These are phyloP conservation scores for Epinephelus moara DNA, from an alignment of 2,113 vertebrate species.

Conservation along the genomic window DNA sequence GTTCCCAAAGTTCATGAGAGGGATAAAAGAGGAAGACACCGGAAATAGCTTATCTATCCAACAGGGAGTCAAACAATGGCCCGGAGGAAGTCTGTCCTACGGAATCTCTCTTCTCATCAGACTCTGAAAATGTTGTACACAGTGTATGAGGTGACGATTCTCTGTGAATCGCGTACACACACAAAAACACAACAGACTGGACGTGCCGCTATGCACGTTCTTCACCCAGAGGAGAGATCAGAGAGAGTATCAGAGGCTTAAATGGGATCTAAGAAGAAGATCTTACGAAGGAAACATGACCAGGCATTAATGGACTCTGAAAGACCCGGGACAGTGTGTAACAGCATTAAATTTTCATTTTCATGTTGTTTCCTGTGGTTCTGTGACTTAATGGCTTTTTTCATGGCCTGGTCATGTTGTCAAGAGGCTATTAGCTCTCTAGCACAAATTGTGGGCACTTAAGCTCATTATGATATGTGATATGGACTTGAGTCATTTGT, in stretches of 20 bases:
- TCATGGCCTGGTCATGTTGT: slow-evolving; percentile 1
- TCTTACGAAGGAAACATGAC: slow-evolving; percentile 29
- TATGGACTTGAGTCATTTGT: slow-evolving; percentile 8
- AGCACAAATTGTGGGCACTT: slow-evolving; percentile 21
- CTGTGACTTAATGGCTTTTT: slow-evolving; percentile 41
- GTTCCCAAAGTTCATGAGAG: slow-evolving; percentile 54
- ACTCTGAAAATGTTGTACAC: slow-evolving; percentile 20
- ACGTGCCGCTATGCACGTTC: slow-evolving; percentile 69
- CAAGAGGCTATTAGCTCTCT: slow-evolving; percentile 8
- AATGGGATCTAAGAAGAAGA: slow-evolving; percentile 35
- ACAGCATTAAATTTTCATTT: slow-evolving; percentile 23
- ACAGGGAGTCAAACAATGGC: slow-evolving; percentile 68
- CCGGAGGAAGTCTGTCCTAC: slow-evolving; percentile 62
- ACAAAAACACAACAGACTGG: slow-evolving; percentile 40
- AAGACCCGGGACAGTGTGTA: not conserved
- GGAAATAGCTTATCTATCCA: slow-evolving; percentile 63
- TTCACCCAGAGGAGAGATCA: slow-evolving; percentile 43
- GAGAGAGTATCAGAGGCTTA: slow-evolving; percentile 18
- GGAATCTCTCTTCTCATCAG: slow-evolving; percentile 47
- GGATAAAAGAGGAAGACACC: slow-evolving; percentile 57
- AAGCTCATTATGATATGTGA: slow-evolving; percentile 30
- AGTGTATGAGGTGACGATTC: slow-evolving; percentile 32
- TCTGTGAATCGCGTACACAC: slow-evolving; percentile 21
- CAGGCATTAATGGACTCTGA: slow-evolving; percentile 45
- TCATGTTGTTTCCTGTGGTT: slow-evolving; percentile 44